These are phyloP conservation scores for Eupelmus urozonus DNA, from an alignment of 2,888 invertebrate genomes.

Conservation along the genomic window DNA sequence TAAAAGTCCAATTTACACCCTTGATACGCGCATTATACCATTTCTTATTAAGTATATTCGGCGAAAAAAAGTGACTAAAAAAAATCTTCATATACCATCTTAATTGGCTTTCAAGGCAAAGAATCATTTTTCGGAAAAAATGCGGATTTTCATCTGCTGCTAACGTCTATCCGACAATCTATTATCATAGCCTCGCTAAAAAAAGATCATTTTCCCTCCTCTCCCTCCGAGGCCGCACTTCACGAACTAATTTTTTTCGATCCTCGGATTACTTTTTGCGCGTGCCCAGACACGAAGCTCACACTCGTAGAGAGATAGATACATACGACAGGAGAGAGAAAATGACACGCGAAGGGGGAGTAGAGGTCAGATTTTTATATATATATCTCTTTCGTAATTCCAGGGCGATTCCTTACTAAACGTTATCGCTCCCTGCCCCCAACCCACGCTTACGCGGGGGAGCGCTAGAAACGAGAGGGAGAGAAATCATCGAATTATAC, in stretches of 20 bases:
- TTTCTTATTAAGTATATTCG: too few species aligned
- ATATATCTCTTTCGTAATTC: neutral
- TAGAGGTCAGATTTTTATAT: neutral
- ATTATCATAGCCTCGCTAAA: too few species aligned
- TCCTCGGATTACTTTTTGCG: neutral
- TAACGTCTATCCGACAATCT: too few species aligned
- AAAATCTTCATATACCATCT: too few species aligned
- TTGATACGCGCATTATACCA: too few species aligned
- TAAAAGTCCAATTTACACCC: too few species aligned
- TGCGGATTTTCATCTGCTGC: too few species aligned
- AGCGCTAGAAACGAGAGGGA: neutral
- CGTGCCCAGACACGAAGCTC: neutral
- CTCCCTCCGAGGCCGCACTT: neutral
- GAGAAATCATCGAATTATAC: conserved; percentile 42
- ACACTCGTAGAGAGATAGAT: neutral
- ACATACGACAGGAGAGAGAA: neutral
- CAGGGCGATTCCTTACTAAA: conserved; percentile 1
- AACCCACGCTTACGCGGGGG: neutral
- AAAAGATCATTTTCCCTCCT: neutral
- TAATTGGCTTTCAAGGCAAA: too few species aligned
- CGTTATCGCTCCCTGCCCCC: conserved; percentile 2
- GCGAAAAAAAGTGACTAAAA: too few species aligned
- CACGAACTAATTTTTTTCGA: neutral
- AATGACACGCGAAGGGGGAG: neutral
- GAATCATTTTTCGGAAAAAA: too few species aligned